Conservation (phyloP, 2,888 invertebrate species). For the Podabrus alpinus region DNA sequence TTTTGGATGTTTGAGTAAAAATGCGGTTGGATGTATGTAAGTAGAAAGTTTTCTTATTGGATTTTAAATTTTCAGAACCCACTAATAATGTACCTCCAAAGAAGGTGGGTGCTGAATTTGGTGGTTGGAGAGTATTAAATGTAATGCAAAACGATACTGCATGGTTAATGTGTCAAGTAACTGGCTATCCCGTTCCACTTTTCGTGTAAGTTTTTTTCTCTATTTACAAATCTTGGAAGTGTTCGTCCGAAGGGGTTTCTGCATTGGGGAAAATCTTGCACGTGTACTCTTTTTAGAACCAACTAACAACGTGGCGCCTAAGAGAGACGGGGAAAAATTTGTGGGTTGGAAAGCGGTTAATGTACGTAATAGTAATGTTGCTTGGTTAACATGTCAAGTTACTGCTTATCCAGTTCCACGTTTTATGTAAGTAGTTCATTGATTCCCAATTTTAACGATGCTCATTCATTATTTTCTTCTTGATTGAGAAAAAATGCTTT, state of each 20-base stretch:
- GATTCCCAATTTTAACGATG: neutral
- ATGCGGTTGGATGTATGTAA: neutral
- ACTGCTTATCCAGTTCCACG: constrained; percentile 69
- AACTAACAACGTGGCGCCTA: constrained; percentile 66
- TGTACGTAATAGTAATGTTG: constrained; percentile 58
- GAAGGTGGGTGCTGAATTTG: constrained; percentile 62
- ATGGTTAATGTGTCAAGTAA: constrained; percentile 67
- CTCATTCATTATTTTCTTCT: neutral
- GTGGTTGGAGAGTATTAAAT: constrained; percentile 65
- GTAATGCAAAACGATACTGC: constrained; percentile 59
- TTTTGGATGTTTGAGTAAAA: neutral
- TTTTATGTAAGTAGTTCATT: neutral
- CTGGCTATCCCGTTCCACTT: constrained; percentile 60
- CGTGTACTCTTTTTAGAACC: constrained; percentile 56
- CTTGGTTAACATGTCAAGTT: constrained; percentile 70
- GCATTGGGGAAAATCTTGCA: neutral
- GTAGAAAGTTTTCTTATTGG: neutral
- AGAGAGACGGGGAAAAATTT: constrained; percentile 57
- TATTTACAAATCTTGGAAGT: constrained; percentile 13
- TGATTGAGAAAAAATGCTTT: neutral
- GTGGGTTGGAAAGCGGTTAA: constrained; percentile 62
- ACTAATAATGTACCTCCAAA: constrained; percentile 68
- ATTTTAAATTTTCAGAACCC: constrained; percentile 52
- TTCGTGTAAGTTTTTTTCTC: constrained; percentile 54
- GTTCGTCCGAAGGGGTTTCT: constrained; percentile 5